Percentiles rank a stretch among this genome's conserved stretches.
Evolutionary conservation across 2,113 vertebrate species (phyloP).

Genomic region (Acinonyx jubatus): DNA sequence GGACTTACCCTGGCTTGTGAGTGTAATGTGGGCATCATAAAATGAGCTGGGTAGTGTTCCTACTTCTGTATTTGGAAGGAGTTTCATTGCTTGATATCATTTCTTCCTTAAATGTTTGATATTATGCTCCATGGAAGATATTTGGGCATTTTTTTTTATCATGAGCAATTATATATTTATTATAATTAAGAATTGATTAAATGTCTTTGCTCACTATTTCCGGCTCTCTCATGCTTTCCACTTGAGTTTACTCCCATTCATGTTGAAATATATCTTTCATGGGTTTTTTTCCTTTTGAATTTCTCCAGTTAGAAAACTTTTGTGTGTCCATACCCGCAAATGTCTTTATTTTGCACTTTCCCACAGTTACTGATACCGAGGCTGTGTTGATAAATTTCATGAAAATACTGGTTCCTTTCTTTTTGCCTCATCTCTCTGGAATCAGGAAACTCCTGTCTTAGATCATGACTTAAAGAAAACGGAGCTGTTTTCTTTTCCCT

Average conservation of each 20-base stretch:
- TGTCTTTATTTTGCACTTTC: background rate
- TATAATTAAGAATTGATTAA: background rate
- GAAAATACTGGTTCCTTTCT: constrained; percentile 16
- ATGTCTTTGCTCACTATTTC: background rate
- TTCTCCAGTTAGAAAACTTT: background rate
- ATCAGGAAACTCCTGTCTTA: background rate
- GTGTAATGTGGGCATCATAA: background rate
- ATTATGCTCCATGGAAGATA: background rate
- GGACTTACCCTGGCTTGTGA: background rate
- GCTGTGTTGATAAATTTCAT: background rate
- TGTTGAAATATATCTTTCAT: background rate
- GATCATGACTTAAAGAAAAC: constrained; percentile 7
- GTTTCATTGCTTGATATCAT: background rate
- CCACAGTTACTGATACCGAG: background rate
- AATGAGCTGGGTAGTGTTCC: background rate
- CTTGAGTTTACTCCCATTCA: background rate
- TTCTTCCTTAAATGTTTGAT: constrained; percentile 1
- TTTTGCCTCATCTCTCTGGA: background rate
- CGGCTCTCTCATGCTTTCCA: background rate
- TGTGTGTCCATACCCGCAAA: background rate
- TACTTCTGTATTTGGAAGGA: background rate
- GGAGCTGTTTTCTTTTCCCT: constrained; percentile 3
- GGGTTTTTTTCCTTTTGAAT: background rate
- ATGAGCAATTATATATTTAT: background rate
- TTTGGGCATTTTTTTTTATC: background rate